Percentiles rank a stretch among this genome's conserved stretches.
Conservation (phyloP, 2,797 vertebrate genomes). For the Eidolon dupreanum region DNA sequence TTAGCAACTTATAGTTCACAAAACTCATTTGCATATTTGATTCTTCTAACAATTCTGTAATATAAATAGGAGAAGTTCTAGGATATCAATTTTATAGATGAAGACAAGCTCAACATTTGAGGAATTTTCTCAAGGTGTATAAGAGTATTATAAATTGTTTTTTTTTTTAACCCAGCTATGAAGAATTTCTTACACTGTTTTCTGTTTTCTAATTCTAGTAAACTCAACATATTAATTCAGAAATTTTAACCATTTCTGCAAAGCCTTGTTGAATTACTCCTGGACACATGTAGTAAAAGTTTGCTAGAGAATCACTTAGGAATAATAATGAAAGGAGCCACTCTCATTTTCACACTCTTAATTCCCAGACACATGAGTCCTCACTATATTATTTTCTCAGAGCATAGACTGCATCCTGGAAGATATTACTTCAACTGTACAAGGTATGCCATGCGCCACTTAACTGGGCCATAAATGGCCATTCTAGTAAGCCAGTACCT, state of each 20-base stretch:
- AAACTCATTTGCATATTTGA: background rate
- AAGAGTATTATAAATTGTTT: background rate
- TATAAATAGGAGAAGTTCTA: background rate
- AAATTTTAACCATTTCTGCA: background rate
- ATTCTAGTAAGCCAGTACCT: background rate
- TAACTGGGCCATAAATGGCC: background rate
- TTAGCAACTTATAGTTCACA: background rate
- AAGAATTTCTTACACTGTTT: background rate
- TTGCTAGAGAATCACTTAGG: background rate
- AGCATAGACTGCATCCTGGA: background rate
- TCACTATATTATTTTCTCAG: background rate
- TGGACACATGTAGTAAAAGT: background rate
- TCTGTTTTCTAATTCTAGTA: constrained; percentile 24
- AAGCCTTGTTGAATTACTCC: background rate
- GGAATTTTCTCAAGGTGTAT: background rate
- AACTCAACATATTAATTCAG: background rate
- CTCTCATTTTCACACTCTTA: background rate
- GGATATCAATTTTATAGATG: background rate
- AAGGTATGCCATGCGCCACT: background rate
- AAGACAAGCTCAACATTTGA: constrained; percentile 21
- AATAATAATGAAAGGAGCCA: background rate
- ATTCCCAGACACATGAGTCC: background rate
- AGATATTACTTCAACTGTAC: background rate
- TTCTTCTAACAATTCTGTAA: background rate
- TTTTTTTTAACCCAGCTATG: background rate